Evolutionary conservation across 2,888 invertebrate genomes (phyloP).

Genomic region (Antheraea assamensis): DNA sequence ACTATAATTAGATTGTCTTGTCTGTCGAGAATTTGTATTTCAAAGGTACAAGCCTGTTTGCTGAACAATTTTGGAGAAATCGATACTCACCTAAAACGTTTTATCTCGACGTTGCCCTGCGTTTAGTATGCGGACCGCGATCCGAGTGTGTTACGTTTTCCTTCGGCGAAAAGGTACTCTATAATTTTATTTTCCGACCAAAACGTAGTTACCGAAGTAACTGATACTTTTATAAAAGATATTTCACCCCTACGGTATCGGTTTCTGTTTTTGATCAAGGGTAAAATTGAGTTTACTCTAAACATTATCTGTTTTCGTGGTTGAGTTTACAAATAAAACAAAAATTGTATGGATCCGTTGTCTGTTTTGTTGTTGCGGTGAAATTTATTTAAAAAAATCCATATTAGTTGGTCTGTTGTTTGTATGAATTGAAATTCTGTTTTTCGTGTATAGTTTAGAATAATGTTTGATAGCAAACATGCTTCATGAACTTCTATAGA

Average conservation of each 20-base stretch:
- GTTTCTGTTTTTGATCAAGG: slow-evolving; percentile 49
- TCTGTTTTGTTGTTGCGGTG: background rate
- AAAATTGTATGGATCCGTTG: background rate
- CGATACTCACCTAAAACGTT: slow-evolving; percentile 53
- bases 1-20: background rate
- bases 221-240: slow-evolving; percentile 71
- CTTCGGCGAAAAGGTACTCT: slow-evolving; percentile 77
- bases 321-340: background rate
- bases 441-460: no score
- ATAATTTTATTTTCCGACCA: slow-evolving; percentile 81
- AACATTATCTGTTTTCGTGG: slow-evolving; percentile 23
- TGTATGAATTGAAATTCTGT: no score
- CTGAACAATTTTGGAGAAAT: slow-evolving; percentile 58
- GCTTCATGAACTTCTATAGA: no score
- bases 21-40: background rate
- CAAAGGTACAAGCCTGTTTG: slow-evolving; percentile 45
- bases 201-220: slow-evolving; percentile 76
- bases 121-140: slow-evolving; percentile 69
- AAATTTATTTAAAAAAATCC: background rate
- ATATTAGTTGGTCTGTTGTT: background rate
- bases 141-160: slow-evolving; percentile 70
- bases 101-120: slow-evolving; percentile 41
- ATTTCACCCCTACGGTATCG: slow-evolving; percentile 50
- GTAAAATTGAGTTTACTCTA: slow-evolving; percentile 48
- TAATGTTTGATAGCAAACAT: no score